These are phyloP conservation scores for Tachina lurida DNA, from an alignment of 2,888 invertebrate species.

Conservation along the genomic window DNA sequence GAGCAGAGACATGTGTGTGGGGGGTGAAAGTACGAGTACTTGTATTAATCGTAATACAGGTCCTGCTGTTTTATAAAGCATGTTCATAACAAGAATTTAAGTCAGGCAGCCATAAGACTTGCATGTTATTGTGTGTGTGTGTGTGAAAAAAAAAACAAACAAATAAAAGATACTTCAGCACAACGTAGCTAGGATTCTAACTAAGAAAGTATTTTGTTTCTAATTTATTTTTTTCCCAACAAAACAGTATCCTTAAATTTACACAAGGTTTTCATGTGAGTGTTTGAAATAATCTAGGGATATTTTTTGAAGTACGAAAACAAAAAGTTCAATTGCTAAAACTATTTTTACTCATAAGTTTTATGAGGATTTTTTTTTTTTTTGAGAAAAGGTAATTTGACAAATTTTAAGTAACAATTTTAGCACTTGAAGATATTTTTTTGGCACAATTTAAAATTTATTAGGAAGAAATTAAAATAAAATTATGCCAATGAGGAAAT, in stretches of 20 bases:
- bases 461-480: not conserved
- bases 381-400: not conserved
- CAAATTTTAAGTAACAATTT: slow-evolving; percentile 57
- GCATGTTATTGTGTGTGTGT: slow-evolving; percentile 51
- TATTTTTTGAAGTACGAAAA: not conserved
- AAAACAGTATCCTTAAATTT: slow-evolving; percentile 8
- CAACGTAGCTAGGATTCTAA: not conserved
- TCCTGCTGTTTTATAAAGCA: slow-evolving; percentile 68
- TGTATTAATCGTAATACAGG: slow-evolving; percentile 31
- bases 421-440: slow-evolving; percentile 55
- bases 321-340: slow-evolving; percentile 32
- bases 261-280: not conserved
- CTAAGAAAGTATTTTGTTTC: slow-evolving; percentile 39
- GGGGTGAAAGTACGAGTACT: not conserved
- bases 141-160: not conserved
- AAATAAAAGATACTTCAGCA: slow-evolving; percentile 1
- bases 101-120: slow-evolving; percentile 50
- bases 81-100: slow-evolving; percentile 58
- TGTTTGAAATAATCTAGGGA: slow-evolving; percentile 9
- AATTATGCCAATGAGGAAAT: not conserved
- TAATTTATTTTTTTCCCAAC: not conserved
- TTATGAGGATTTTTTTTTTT: slow-evolving; percentile 4
- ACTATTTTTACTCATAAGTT: slow-evolving; percentile 38
- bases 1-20: not conserved
- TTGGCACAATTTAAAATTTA: slow-evolving; percentile 12